Evolutionary conservation across 2,113 vertebrate species (phyloP).

Genomic region (Turnix velox): DNA sequence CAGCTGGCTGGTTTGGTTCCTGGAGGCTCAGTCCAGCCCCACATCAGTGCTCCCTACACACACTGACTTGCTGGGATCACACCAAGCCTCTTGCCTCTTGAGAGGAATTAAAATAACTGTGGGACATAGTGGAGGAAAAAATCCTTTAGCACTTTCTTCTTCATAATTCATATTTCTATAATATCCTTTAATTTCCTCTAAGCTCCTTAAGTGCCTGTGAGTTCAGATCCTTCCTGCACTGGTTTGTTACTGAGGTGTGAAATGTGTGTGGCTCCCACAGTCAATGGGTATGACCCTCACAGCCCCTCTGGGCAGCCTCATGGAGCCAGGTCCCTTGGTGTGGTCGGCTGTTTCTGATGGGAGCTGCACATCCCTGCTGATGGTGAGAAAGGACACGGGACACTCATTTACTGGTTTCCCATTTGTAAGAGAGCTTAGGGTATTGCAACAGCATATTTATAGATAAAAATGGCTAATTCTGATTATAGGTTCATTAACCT

Average conservation of each 20-base stretch:
- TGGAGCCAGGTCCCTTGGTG: fast-evolving
- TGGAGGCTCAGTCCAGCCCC: fast-evolving
- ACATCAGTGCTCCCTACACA: not conserved
- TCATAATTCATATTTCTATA: not conserved
- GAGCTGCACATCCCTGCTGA: not conserved
- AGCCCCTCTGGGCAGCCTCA: not conserved
- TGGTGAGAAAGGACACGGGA: not conserved
- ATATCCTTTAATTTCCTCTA: not conserved
- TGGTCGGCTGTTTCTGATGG: not conserved
- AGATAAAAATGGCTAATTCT: not conserved
- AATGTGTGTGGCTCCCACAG: not conserved
- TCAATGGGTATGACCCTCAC: fast-evolving
- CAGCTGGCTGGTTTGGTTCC: no score
- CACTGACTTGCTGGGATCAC: not conserved
- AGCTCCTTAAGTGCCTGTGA: not conserved
- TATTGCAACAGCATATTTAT: no score
- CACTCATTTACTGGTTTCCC: not conserved
- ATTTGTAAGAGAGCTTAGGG: not conserved
- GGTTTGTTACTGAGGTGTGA: not conserved
- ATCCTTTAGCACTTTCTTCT: not conserved
- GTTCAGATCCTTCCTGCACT: not conserved
- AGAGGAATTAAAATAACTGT: not conserved
- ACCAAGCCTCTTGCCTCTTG: not conserved
- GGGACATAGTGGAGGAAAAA: not conserved
- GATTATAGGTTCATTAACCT: not conserved